Evolutionary conservation across 2,888 invertebrate species (phyloP), one percentile per base, ranked within the genome.

Genomic region (Lepas anatifera): DNA sequence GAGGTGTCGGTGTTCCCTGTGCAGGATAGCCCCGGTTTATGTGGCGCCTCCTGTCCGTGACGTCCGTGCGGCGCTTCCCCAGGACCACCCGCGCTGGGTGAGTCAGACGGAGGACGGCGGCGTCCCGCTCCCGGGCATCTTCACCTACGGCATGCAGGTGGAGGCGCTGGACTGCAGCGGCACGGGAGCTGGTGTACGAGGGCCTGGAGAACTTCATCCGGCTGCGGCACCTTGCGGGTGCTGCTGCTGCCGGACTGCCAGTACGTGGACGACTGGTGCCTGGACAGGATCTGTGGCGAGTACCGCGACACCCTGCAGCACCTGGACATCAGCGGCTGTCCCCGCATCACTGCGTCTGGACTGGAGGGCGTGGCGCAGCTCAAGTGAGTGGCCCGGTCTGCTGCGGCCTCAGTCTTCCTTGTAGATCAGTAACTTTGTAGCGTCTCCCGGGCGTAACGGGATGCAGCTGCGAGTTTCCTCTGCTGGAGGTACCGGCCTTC

Each of bases 231-330:
- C 79, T n/a, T 96, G 0, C 88, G 88, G 76, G 90, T 89, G 85
- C 79, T 95, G 2, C 88, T 87, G 73, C 82, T 96, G 63, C 86
- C 84, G 74, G 86, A 88, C 74, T 89, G 90, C 74, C 81, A 81
- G 71, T 78, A 84, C 70, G 83, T 96, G 70, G 90, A 96, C 81
- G 94, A 95, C 76, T 98, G 94, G 93, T 87, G 87, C 75, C 75
- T 93, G 43, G 93, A 93, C 77, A 84, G 86, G 74, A 78, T 93
- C 46, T 84, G 87, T 22, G 84, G 86, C 41, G 75, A 77, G 71
- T 80, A 79, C 71, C 73, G 74, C n/a, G 78, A 83, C 29, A 83
- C 83, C 37, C 78, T 95, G 69, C 85, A 90, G 77, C 87, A 87
- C 78, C 81, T 95, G 69, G 94, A 98, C 79, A 81, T 98, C 43